Conservation (phyloP, 2,797 vertebrate genomes). For the Cyclopterus lumpus region DNA sequence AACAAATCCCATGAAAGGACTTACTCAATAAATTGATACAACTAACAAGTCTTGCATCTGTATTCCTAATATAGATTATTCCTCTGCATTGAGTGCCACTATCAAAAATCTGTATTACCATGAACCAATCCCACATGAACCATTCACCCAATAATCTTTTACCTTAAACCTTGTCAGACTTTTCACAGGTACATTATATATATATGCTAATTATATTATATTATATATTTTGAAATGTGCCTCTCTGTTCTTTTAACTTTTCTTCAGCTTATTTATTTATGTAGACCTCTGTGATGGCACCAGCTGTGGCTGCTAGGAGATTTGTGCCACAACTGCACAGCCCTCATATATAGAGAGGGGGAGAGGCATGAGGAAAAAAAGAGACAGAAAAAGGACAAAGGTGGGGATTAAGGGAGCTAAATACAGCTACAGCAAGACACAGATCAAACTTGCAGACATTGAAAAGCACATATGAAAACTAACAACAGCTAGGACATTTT, state of each 20-base stretch:
- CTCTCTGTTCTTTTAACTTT: not conserved
- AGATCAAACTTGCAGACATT: constrained; percentile 73
- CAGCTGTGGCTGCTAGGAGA: constrained; percentile 43
- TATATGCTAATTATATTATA: not conserved
- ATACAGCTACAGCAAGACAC: constrained; percentile 71
- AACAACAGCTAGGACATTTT: constrained; percentile 63
- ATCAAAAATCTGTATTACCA: not conserved
- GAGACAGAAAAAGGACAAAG: constrained; percentile 39
- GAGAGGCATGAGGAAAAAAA: constrained; percentile 37
- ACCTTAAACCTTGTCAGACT: not conserved
- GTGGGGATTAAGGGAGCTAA: constrained; percentile 56
- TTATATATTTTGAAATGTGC: not conserved
- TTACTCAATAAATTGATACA: not conserved
- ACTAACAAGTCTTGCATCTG: not conserved
- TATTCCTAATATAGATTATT: not conserved
- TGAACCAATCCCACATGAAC: not conserved
- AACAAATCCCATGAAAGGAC: not conserved
- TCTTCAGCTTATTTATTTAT: constrained; percentile 6
- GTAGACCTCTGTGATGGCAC: constrained; percentile 30
- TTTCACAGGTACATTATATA: not conserved
- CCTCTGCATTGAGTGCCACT: not conserved
- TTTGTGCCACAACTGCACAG: constrained; percentile 39
- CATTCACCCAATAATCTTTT: not conserved
- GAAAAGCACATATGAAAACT: constrained; percentile 69
- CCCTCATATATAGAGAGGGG: constrained; percentile 37